Base-by-base conservation (phyloP, 1,140 invertebrate species). In the Pseudomyrmex sp. region DNA sequence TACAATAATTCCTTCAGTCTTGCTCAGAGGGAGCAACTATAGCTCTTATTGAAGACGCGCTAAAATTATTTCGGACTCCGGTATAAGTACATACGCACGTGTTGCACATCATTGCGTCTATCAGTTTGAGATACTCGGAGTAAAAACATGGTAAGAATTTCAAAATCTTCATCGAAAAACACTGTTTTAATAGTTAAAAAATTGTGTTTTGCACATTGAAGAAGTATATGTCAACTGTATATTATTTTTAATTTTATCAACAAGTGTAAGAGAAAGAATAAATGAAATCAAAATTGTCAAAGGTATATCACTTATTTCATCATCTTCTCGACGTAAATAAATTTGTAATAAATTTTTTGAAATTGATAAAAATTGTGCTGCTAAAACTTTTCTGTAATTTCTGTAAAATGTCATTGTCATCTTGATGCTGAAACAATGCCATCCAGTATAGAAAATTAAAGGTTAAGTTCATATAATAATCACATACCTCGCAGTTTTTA, bases 101-200 rank as follows among this genome's bases (percentile, higher is more conserved):
- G 35, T 35, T 35, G 35, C 35, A 35, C 0, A 35, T 7, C 5
- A 35, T 35, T 35, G 5, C 35, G 35, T 35, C 35, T 7, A 7
- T 35, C 35, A 7, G 4, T 35, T 35, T 35, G 35, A 5, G 35
- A 7, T 7, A 35, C 35, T 35, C 0, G 35, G 35, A 7, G 35
- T 35, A 35, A 35, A 7, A 35, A 80, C 50, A 80, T 80, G 76
- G 76, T 80, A 72, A 72, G 76, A 50, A 72, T n/a, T 56, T 8
- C 56, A 23, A 48, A 8, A 4, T 59, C 26, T 59, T 35, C 20
- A 9, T 20, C 15, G 3, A 18, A 10, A 46, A 65, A 18, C 8
- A 44, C 0, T 35, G 26, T 46, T 3, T 18, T 15, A n/a, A 46
- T n/a, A 15, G n/a, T 4, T 7, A 48, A 26, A 50, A 79, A 35